These are phyloP conservation scores for Seira ritae DNA, from an alignment of 2,888 invertebrate genomes.

Conservation along the genomic window DNA sequence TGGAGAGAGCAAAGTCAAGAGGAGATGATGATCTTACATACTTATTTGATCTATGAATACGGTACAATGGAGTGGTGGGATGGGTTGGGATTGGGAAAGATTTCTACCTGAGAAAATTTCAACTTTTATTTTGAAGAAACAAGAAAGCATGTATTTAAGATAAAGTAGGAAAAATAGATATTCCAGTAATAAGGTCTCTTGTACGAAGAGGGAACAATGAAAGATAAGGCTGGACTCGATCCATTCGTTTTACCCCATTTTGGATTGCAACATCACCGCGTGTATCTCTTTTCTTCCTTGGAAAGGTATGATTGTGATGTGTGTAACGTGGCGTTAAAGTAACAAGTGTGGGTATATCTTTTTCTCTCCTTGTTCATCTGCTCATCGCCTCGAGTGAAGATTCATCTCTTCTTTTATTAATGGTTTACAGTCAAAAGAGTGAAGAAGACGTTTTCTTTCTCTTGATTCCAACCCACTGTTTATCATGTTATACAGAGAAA, in stretches of 20 bases:
- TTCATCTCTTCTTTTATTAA: slow-evolving; percentile 72
- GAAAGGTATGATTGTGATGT: slow-evolving; percentile 25
- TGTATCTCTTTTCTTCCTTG: slow-evolving; percentile 9
- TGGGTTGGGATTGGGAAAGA: no score
- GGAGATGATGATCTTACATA: no score
- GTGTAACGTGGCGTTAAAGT: slow-evolving; percentile 55
- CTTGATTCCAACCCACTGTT: slow-evolving; percentile 39
- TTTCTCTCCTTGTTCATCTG: slow-evolving; percentile 62
- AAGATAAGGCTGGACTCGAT: neutral
- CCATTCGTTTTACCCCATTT: slow-evolving; percentile 7
- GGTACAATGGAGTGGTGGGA: no score
- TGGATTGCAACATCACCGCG: neutral
- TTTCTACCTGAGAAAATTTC: no score
- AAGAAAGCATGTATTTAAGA: no score
- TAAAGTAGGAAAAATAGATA: no score
- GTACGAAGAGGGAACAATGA: slow-evolving; percentile 34
- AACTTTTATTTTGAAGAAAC: no score
- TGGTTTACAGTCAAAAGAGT: slow-evolving; percentile 67
- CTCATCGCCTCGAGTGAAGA: slow-evolving; percentile 72
- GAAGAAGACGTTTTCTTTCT: slow-evolving; percentile 72
- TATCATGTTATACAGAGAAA: slow-evolving; percentile 16
- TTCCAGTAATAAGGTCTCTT: no score
- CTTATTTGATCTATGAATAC: no score
- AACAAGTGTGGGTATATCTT: slow-evolving; percentile 60
- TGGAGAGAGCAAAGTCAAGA: no score